phyloP scores from a whole-genome alignment of 2,888 invertebrate genomes.

The Unio pictorum region DNA sequence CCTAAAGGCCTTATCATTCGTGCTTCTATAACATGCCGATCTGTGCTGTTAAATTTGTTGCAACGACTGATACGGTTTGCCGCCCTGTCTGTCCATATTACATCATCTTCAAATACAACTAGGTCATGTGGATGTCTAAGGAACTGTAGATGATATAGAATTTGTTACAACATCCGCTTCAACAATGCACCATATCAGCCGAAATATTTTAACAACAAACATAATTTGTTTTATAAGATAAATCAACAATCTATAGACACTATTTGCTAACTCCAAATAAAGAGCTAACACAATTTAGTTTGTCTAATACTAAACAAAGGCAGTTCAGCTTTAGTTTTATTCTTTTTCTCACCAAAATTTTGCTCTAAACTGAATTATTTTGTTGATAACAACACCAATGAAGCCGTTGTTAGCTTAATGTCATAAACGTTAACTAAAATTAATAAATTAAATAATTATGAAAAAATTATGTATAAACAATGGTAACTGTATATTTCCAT shows the following conservation, averaged over 20 bases:
- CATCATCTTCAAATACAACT: conserved; percentile 62
- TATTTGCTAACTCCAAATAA: not conserved
- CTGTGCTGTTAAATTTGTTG: conserved; percentile 90
- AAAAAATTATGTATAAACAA: too few species aligned
- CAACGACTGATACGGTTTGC: conserved; percentile 75
- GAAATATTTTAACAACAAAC: not conserved
- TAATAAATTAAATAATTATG: too few species aligned
- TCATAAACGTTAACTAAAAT: too few species aligned
- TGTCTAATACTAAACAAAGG: too few species aligned
- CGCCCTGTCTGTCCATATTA: conserved; percentile 86
- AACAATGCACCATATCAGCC: not conserved
- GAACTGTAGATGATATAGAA: conserved; percentile 78
- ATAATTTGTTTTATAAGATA: not conserved
- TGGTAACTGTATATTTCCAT: too few species aligned
- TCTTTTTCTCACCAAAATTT: too few species aligned
- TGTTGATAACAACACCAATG: too few species aligned
- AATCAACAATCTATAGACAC: too few species aligned
- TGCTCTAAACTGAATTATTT: too few species aligned
- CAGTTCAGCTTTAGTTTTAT: too few species aligned
- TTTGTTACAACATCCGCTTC: not conserved
- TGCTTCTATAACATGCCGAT: conserved; percentile 94
- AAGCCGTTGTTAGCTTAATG: too few species aligned
- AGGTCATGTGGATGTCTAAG: conserved; percentile 91
- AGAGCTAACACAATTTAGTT: not conserved
- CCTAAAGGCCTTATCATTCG: conserved; percentile 95